Evolutionary conservation across 2,113 vertebrate species (phyloP).

Genomic region (Pelvicachromis taeniatus): DNA sequence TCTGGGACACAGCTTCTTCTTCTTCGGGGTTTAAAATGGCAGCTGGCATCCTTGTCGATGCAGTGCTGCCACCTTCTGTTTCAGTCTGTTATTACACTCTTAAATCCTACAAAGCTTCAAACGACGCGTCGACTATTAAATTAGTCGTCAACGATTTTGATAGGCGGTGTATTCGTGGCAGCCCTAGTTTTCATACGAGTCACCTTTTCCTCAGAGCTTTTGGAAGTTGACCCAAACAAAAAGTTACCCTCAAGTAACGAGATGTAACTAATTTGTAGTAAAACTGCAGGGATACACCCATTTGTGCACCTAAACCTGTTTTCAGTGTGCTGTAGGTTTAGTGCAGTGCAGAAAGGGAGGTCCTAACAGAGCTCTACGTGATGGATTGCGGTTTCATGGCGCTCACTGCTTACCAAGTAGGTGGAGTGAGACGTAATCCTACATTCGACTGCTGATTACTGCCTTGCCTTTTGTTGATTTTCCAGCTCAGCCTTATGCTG

Average conservation of each 20-base stretch:
- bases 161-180: too few species aligned
- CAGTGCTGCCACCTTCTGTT: too few species aligned
- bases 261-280: background rate
- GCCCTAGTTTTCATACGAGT: too few species aligned
- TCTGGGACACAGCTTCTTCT: too few species aligned
- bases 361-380: background rate
- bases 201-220: background rate
- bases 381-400: background rate
- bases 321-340: background rate
- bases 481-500: slow-evolving; percentile 46
- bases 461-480: slow-evolving; percentile 41
- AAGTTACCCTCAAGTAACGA: background rate
- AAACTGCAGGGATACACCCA: background rate
- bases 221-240: background rate
- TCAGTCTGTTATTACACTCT: too few species aligned
- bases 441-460: slow-evolving; percentile 6
- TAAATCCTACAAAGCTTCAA: too few species aligned
- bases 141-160: too few species aligned
- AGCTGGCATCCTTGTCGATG: too few species aligned
- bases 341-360: background rate
- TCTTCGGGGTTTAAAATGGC: too few species aligned
- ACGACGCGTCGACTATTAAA: too few species aligned
- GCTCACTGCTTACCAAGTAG: slow-evolving; percentile 25
- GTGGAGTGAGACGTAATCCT: slow-evolving; percentile 18
- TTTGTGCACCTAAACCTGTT: background rate